Base-by-base conservation (phyloP, 92 coral and sea anemone genomes). In the Micromussa lordhowensis region DNA sequence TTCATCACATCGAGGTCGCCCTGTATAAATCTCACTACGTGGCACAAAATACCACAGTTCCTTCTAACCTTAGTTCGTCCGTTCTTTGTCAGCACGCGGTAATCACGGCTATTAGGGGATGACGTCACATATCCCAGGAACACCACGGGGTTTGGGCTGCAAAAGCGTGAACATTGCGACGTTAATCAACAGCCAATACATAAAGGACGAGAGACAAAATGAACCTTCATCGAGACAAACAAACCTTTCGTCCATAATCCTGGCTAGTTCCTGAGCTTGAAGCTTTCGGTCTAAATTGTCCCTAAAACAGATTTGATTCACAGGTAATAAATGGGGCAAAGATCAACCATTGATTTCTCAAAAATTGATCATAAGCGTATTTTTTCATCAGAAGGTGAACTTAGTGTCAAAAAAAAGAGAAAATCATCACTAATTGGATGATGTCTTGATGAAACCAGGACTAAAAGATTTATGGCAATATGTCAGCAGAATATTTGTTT, bases 71-170 rank as follows among this genome's bases (percentile, higher is more conserved):
- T 97, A 68, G 87, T 81, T 90, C 98, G 83, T 4, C 99, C 99
- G 17, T 91, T 89, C 54, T 91, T 72, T 31, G 89, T 92, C 68
- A 97, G 88, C 36, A 92, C 87, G 49, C 77, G 85, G 85, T 97
- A 97, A 84, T 97, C 97, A 7, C 99, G 99, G 84, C 99, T 97
- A 22, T 95, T 95, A 0, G 99, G 99, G 1, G 95, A 87, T 38
- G 99, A 95, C 26, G 98, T 95, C 86, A 97, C 98, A 79, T 97
- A 97, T 10, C 99, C 99, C 77, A 97, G 91, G 93, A 97, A 97
- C 63, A 97, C 98, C 77, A 95, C 95, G 31, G 99, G 97, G 82
- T 97, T 97, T n/a, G 88, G 86, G 75, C 99, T 96, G 77, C 81
- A 89, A 74, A n/a, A 7, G 18, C n/a, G 30, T 18, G 70, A 76